Evolutionary conservation across 2,113 vertebrate species (phyloP), one percentile per base, ranked within the genome.

Genomic region (Circaetus cinerascens): DNA sequence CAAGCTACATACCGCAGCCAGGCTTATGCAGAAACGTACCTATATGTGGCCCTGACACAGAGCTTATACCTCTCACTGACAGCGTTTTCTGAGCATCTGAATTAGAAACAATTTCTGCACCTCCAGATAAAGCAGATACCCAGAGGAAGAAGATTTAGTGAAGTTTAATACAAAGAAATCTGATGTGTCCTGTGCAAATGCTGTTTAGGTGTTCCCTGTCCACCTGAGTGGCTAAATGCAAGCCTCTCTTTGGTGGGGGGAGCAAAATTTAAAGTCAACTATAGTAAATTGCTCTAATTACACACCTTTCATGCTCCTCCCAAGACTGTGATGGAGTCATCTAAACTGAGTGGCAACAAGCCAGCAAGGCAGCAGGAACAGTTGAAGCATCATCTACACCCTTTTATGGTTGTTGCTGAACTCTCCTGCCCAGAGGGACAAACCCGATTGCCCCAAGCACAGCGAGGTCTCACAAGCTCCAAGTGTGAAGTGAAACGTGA

Each of bases 21-120:
- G 51, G 30, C n/a, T 71, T 34, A 5, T 2, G 3, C 74, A 73
- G 18, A 55, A 69, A 29, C 1, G 0, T 7, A 26, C 27, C 62
- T 51, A 0, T 14, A 14, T 18, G 12, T 11, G 68, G 64, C 62
- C 51, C 57, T 88, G 67, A 20, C 32, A 4, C 0, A 0, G 67
- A 59, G 43, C 26, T 29, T 45, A 23, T 18, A 1, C 67, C 71
- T 76, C 62, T 34, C 55, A 12, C 46, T 32, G 81, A 6, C 46
- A 46, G 38, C 22, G 1, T 32, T 25, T 26, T 12, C 60, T 2
- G 16, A 13, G 50, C 21, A 69, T 40, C 92, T 88, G 68, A 48
- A 15, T 41, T n/a, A 46, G 32, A 71, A 87, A 43, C 15, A 13
- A 19, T 16, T 91, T 45, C 83, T 86, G 68, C 13, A 13, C 8